Base-by-base conservation (phyloP, 2,113 vertebrate species). In the Piprites chloris region DNA sequence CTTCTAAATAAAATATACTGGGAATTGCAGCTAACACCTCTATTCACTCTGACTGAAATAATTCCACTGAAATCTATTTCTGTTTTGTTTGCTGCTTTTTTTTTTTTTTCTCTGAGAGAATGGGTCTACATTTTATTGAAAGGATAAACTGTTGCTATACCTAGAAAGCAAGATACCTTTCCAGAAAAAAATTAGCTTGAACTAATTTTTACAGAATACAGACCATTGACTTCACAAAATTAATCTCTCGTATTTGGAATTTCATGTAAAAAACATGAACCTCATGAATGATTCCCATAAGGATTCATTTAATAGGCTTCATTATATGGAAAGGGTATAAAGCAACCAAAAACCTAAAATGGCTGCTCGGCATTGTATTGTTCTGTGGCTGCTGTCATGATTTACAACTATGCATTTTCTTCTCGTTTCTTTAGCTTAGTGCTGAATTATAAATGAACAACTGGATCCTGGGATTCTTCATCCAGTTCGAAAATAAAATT, bases 401-500 rank as follows among this genome's bases (percentile, higher is more conserved):
- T 83, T 90, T 96, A 93, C 80, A 95, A 11, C 73, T 73, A 8
- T 66, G 67, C 89, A 66, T 93, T 90, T 22, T 91, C 87, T 96
- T 91, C 85, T 83, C 78, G 50, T 95, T 97, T 94, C 96, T 97
- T 95, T 86, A 93, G 90, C 95, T 91, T 24, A 24, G 58, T 76
- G 80, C 93, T 96, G 85, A 75, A 78, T 95, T 96, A 97, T 97
- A 93, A 97, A 97, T 95, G 95, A 97, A 89, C 88, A 85, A 87
- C 92, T 72, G 58, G 46, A 77, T 90, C 63, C 39, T 49, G 9
- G 44, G 76, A 85, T 95, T 96, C 93, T 71, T 95, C 89, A 91
- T 94, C 94, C 76, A 79, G 89, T 84, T 78, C 3, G 7, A 95
- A 95, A 97, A 95, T 80, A 96, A 97, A 96, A 72, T 77, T 63